Base-by-base conservation (phyloP, 2,888 invertebrate species). In the Xanthia icteritia region DNA sequence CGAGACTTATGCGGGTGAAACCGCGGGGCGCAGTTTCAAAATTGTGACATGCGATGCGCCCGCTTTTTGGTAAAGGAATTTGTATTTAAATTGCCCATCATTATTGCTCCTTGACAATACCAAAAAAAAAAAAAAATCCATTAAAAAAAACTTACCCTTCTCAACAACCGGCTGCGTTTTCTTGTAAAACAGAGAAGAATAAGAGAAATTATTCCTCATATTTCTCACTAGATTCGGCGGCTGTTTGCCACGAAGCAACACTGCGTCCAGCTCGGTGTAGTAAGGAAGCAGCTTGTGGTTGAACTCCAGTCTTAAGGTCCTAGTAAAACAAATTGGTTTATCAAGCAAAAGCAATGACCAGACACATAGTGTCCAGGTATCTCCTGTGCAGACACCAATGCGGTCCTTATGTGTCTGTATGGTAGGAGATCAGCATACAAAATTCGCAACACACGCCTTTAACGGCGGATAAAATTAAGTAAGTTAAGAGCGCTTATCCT, bases 181-280 rank as follows among this genome's bases (percentile, higher is more conserved):
- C 81, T 92, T 92, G 79, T 91, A 94, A 77, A 94, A 93, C 20
- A 94, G 82, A 0, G 94, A 92, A 0, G 95, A 92, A 81, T 94
- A 95, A 5, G 93, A 82, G 79, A 94, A 94, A 54, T 93, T 94
- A 78, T 94, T 95, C 77, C 92, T 95, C 81, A 91, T 89, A 74
- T 79, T 82, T 78, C 90, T 90, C 6, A 89, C 83, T 27, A 92
- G 82, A 65, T 90, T 93, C 5, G 93, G 90, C n/a, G 97, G 96
- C 27, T 96, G 96, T 67, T 96, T 97, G 0, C 99, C 99, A 86
- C 97, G 97, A 56, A 99, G 95, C 82, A 98, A 94, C 3, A 99
- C 97, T 27, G 98, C 99, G 96, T 99, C 99, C 72, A 99, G 94
- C 91, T 99, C 98, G 23, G 98, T 98, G 92, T 99, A 99, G 93